Evolutionary conservation across 1,140 invertebrate genomes (phyloP).

Genomic region (Drosophila paulistorum): DNA sequence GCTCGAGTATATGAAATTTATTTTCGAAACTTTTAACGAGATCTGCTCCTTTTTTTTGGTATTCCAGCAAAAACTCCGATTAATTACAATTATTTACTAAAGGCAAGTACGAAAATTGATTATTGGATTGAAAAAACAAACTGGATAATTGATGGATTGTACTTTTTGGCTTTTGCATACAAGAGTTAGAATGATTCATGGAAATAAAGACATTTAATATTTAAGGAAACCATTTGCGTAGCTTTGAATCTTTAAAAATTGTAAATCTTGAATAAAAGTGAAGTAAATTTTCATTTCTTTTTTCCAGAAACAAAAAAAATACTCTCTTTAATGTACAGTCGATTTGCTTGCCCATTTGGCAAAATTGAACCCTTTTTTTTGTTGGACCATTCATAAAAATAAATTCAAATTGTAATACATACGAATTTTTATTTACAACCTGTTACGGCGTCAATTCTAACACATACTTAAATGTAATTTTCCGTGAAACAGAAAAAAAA

Average conservation of each 20-base stretch:
- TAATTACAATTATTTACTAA: constrained; percentile 1
- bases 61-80: constrained; percentile 17
- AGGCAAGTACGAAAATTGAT: constrained; percentile 13
- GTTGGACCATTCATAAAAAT: constrained; percentile 20
- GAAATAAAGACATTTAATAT: no score
- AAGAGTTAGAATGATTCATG: not conserved
- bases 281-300: no score
- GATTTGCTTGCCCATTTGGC: constrained; percentile 1
- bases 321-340: not conserved
- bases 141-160: constrained; percentile 10
- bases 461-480: constrained; percentile 81
- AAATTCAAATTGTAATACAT: constrained; percentile 51
- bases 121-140: not conserved
- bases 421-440: constrained; percentile 71
- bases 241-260: no score
- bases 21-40: constrained; percentile 72
- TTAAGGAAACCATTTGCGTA: no score
- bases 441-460: constrained; percentile 77
- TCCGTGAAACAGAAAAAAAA: constrained; percentile 53
- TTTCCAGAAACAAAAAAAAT: not conserved
- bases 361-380: not conserved
- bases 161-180: constrained; percentile 3
- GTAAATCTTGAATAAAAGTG: no score
- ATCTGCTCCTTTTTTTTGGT: constrained; percentile 35
- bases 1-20: constrained; percentile 71